A percentile compares a stretch with the other conserved stretches of the same genome.
Evolutionary conservation across 2,797 vertebrate species (phyloP).

Genomic region (Aulostomus chinensis): DNA sequence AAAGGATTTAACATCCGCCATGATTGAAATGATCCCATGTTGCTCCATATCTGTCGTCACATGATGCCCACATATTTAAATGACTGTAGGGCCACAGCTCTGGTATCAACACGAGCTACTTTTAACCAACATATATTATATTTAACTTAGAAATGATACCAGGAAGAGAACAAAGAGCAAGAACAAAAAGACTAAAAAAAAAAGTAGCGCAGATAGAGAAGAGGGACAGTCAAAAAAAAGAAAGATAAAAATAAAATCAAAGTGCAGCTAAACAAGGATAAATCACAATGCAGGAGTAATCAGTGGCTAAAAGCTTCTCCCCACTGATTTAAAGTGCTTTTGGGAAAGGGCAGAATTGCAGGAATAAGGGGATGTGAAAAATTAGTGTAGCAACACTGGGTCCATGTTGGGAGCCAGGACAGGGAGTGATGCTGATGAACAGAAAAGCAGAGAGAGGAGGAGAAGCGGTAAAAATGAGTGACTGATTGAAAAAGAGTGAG

Average conservation of each 20-base stretch:
- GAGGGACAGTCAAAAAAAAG: constrained; percentile 4
- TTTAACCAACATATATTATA: too few species aligned
- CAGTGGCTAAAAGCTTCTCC: constrained; percentile 77
- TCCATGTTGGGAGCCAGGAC: constrained; percentile 60
- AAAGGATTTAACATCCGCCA: constrained; percentile 37
- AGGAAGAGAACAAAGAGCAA: neutral
- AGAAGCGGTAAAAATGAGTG: constrained; percentile 31
- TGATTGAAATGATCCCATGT: constrained; percentile 43
- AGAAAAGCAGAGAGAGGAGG: constrained; percentile 23
- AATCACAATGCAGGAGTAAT: constrained; percentile 73
- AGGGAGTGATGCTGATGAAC: constrained; percentile 54
- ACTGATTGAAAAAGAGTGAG: constrained; percentile 69
- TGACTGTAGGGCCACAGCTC: too few species aligned
- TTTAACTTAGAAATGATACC: too few species aligned
- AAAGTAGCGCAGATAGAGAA: neutral
- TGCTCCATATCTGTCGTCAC: constrained; percentile 3
- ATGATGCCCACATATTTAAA: constrained; percentile 16
- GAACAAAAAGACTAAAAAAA: neutral
- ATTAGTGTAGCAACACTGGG: constrained; percentile 64
- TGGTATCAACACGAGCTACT: too few species aligned
- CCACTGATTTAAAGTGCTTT: constrained; percentile 77
- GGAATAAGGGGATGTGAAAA: constrained; percentile 71
- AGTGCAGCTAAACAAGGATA: constrained; percentile 64
- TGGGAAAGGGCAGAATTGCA: constrained; percentile 61
- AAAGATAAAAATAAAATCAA: constrained; percentile 43